Evolutionary conservation across 2,797 vertebrate genomes (phyloP).

Genomic region (Oreortyx pictus): DNA sequence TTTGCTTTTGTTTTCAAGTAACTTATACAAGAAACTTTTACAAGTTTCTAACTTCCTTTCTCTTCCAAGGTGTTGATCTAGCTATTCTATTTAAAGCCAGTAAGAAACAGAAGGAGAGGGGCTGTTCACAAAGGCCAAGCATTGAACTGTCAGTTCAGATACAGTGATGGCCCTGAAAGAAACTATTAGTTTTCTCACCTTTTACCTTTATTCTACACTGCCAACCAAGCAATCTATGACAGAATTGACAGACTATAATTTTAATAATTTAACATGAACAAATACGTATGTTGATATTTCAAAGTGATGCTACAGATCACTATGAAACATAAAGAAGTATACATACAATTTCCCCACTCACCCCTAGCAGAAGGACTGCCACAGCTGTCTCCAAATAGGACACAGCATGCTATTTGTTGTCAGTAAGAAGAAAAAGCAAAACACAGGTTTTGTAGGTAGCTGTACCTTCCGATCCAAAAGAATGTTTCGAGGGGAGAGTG

Average conservation of each 20-base stretch:
- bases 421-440: background rate
- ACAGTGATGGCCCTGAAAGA: background rate
- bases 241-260: background rate
- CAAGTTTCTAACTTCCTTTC: background rate
- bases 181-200: background rate
- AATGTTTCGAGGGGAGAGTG: constrained; percentile 90
- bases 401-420: background rate
- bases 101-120: background rate
- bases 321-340: background rate
- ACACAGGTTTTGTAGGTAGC: background rate
- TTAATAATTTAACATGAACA: background rate
- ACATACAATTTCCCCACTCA: background rate
- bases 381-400: background rate
- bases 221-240: background rate
- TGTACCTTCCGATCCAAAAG: constrained; percentile 92
- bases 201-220: background rate
- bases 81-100: background rate
- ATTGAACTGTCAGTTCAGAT: background rate
- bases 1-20: background rate
- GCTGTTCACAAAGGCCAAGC: background rate
- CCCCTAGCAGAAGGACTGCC: background rate
- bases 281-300: background rate
- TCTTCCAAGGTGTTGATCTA: background rate
- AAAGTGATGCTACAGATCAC: background rate
- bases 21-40: background rate